Evolutionary conservation across 1,140 invertebrate species (phyloP), one percentile per base, ranked within the genome.

Genomic region (Sitobion miscanthi): DNA sequence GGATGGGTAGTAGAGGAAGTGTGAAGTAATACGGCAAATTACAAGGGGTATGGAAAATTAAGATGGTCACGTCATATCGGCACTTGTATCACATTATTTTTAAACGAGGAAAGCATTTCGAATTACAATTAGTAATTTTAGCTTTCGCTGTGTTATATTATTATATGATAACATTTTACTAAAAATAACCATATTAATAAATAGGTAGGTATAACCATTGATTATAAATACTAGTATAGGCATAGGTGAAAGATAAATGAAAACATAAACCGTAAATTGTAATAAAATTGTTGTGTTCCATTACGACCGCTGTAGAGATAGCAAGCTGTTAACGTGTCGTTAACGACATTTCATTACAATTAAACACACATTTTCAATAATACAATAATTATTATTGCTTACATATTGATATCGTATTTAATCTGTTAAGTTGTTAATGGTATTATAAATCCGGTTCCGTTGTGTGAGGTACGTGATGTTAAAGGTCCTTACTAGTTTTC

Each of bases 341-440:
- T n/a, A 77, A n/a, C 62, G 62, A 77, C 62, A 77, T 77, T 77
- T 17, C 62, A 77, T n/a, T 77, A 77, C 1, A 77, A 77, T n/a
- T n/a, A 77, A 77, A 77, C 14, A 77, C 62, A 17, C 14, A 77
- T 77, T 77, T 77, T n/a, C 62, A 77, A 77, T 77, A 77, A 77
- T n/a, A 77, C 0, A 77, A 62, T 62, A 62, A 17, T 77, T 77
- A 77, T 77, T 77, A 35, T 77, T 77, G 11, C n/a, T 69, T 69
- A n/a, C 62, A 69, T 69, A n/a, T 69, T n/a, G 62, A 69, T 77
- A 77, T n/a, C 14, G 4, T 77, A 77, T 77, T n/a, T n/a, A n/a
- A 77, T 77, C n/a, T 69, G 30, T n/a, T 69, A n/a, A 69, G 62
- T 77, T 77, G 62, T 77, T 77, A 77, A 77, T n/a, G 62, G 62